These are phyloP conservation scores for Xanthostigma xanthostigma DNA, from an alignment of 2,888 invertebrate genomes.

Conservation along the genomic window DNA sequence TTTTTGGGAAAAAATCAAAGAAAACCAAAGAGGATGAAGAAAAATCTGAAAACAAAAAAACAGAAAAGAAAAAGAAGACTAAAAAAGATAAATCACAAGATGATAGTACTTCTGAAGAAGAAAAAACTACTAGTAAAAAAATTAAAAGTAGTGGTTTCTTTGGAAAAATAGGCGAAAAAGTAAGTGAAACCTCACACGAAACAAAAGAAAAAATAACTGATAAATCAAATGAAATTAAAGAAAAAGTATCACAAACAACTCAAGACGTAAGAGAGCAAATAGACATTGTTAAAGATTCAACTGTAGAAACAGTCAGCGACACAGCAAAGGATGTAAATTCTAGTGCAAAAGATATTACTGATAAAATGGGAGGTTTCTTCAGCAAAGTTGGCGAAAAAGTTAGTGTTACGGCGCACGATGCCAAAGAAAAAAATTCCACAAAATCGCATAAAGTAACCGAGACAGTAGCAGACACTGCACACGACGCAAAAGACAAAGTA, in stretches of 20 bases:
- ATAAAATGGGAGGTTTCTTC: conserved; percentile 1
- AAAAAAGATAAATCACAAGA: not conserved
- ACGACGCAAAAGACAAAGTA: too few species aligned
- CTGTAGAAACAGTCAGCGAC: not conserved
- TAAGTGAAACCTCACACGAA: too few species aligned
- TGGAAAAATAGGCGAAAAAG: too few species aligned
- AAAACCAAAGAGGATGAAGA: not conserved
- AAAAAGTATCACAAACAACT: not conserved
- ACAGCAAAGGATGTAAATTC: not conserved
- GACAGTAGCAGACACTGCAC: too few species aligned
- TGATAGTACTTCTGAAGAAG: too few species aligned
- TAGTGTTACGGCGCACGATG: conserved; percentile 1
- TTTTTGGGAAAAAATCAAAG: not conserved
- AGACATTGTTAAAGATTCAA: not conserved
- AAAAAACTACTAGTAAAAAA: too few species aligned
- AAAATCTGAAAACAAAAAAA: too few species aligned
- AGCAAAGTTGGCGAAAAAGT: conserved; percentile 10
- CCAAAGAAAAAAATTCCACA: too few species aligned
- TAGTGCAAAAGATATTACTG: not conserved
- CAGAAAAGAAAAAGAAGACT: not conserved
- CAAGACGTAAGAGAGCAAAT: too few species aligned
- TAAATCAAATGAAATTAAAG: not conserved
- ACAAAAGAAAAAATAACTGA: not conserved
- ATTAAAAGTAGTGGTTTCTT: too few species aligned
- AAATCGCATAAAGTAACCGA: too few species aligned